phyloP scores from a whole-genome alignment of 2,888 invertebrate genomes.

The Spodoptera littoralis region DNA sequence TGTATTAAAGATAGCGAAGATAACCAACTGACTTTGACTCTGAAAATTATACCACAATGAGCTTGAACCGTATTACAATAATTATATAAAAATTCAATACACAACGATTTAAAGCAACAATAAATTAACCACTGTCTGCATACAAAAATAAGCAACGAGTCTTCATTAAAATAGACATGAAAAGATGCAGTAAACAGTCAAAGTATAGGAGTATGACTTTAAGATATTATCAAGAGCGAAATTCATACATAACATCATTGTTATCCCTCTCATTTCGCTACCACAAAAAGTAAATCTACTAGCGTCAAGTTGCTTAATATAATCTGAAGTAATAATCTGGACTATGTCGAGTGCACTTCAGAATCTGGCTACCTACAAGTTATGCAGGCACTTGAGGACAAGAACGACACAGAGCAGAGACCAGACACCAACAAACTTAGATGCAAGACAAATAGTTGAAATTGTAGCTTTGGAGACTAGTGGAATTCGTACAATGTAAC shows the following conservation, averaged over 20 bases:
- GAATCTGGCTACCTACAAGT: constrained; percentile 14
- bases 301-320: neutral
- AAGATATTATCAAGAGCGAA: too few species aligned
- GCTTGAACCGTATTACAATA: too few species aligned
- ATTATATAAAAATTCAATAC: too few species aligned
- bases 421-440: neutral
- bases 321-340: constrained; percentile 6
- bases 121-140: too few species aligned
- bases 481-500: constrained; percentile 6
- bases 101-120: too few species aligned
- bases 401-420: neutral
- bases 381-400: constrained; percentile 12
- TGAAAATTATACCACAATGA: too few species aligned
- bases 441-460: constrained; percentile 24
- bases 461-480: constrained; percentile 14
- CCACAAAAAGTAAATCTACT: neutral
- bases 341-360: constrained; percentile 10
- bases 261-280: neutral
- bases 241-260: too few species aligned
- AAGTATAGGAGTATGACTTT: too few species aligned
- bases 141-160: too few species aligned
- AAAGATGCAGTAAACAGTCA: too few species aligned
- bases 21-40: neutral
- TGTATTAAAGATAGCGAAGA: too few species aligned
- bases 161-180: too few species aligned